Percentiles rank a stretch among this genome's conserved stretches.
These are phyloP conservation scores for Chorisops tibialis DNA, from an alignment of 2,888 invertebrate species.

Conservation along the genomic window DNA sequence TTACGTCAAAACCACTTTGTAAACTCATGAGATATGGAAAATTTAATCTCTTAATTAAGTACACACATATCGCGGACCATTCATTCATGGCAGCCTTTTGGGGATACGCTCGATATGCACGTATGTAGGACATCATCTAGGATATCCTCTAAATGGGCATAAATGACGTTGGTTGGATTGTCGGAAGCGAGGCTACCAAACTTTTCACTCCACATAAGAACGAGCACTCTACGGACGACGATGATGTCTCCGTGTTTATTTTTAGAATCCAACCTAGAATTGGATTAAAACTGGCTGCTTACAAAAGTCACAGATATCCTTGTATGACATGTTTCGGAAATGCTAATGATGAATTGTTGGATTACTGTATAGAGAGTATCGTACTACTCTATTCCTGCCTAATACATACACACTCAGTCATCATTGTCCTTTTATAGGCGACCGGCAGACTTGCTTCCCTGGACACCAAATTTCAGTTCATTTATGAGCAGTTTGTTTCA, in stretches of 20 bases:
- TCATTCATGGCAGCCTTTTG: neutral
- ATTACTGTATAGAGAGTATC: slow-evolving; percentile 2
- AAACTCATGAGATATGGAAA: no score
- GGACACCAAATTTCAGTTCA: slow-evolving; percentile 7
- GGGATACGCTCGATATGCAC: no score
- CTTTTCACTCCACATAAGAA: no score
- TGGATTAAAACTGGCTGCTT: neutral
- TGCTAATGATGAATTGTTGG: slow-evolving; percentile 24
- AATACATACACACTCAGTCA: no score
- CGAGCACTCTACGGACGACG: no score
- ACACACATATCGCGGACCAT: slow-evolving; percentile 9
- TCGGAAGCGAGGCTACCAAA: no score
- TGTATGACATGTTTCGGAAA: slow-evolving; percentile 13
- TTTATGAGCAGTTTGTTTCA: slow-evolving; percentile 6
- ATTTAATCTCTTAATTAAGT: slow-evolving; percentile 18
- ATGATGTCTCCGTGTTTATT: slow-evolving; percentile 15
- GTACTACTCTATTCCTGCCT: slow-evolving; percentile 9
- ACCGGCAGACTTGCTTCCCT: neutral
- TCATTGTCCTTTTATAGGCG: no score
- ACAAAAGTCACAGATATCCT: neutral
- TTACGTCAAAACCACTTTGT: no score
- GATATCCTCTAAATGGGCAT: no score
- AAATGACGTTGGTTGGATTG: no score
- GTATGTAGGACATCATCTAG: no score
- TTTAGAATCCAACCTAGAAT: slow-evolving; percentile 2